Percentiles rank a stretch among this genome's conserved stretches.
phyloP scores from a whole-genome alignment of 2,113 vertebrate genomes.

The Physeter macrocephalus region DNA sequence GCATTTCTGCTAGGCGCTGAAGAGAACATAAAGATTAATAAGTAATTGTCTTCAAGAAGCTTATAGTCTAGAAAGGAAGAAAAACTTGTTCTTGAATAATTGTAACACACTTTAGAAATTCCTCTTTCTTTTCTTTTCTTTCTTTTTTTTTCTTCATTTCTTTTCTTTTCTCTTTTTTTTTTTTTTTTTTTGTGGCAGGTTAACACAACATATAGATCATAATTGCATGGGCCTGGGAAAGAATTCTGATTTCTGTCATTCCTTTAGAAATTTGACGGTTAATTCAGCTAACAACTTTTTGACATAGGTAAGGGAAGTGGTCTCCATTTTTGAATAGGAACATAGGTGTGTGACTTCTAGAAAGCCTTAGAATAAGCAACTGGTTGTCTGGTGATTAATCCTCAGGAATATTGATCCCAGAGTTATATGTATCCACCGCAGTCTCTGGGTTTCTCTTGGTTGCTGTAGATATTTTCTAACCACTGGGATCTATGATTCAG shows the following conservation, averaged over 20 bases:
- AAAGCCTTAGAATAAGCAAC: not conserved
- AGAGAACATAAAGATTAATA: not conserved
- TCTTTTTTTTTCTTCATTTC: too few species aligned
- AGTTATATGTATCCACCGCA: not conserved
- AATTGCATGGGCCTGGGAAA: not conserved
- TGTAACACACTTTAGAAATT: not conserved
- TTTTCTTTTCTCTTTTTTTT: not conserved
- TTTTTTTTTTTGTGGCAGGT: not conserved
- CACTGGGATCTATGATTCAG: not conserved
- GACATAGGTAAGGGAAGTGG: not conserved
- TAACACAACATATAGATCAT: not conserved
- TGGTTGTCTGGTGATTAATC: not conserved
- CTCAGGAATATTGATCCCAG: not conserved
- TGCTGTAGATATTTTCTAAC: not conserved
- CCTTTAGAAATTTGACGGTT: not conserved
- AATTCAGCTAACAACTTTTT: constrained; percentile 11
- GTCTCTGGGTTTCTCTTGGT: not conserved
- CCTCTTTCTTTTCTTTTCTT: not conserved
- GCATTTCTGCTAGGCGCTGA: not conserved
- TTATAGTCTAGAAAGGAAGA: constrained; percentile 24
- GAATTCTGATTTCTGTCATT: constrained; percentile 22
- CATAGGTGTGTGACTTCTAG: not conserved
- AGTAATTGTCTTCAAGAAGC: constrained; percentile 30
- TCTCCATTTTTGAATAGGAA: constrained; percentile 5
- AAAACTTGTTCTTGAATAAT: not conserved